Evolutionary conservation across 1,140 invertebrate genomes (phyloP), one percentile per base, ranked within the genome.

Genomic region (Tetramorium parvispinum): DNA sequence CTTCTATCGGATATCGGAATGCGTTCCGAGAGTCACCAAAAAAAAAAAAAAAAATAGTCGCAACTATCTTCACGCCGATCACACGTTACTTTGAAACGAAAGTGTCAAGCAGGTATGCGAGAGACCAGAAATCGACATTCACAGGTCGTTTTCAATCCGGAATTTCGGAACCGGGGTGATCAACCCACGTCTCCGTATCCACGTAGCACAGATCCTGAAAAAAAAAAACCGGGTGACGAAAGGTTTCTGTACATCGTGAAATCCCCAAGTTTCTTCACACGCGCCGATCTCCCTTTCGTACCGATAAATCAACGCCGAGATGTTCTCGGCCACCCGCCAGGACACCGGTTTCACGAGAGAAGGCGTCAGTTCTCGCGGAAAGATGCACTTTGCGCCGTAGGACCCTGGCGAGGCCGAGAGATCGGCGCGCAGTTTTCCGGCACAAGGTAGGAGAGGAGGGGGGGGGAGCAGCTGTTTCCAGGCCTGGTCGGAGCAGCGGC

Each of bases 391-490:
- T 71, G 82, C 63, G 40, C 49, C 59, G 70, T 70, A 66, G 53
- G 73, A 55, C 43, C 46, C 59, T 55, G 16, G 27, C 21, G 59
- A 43, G 61, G 37, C 27, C 37, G 61, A 32, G 61, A 32, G 70
- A 75, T 59, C 40, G 51, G 21, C 53, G 68, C 40, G 40, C 53
- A 82, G 16, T 71, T 76, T 73, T 73, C 55, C 16, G 40, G n/a
- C 18, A n/a, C 63, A n/a, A 18, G 32, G 2, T 5, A 21, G 40
- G 21, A 6, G 16, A 21, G 6, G 32, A 37, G 37, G 6, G 27
- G 0, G 7, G 24, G 51, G 65, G 66, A 89, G 91, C 91, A 92
- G 91, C 91, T 91, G 91, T 91, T 92, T 92, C 91, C 87, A 92
- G 91, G 85, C 89, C 89, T 90, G 81, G 81, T 86, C 46, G 82